Evolutionary conservation across 2,113 vertebrate species (phyloP), one percentile per base, ranked within the genome.

Genomic region (Tyto alba): DNA sequence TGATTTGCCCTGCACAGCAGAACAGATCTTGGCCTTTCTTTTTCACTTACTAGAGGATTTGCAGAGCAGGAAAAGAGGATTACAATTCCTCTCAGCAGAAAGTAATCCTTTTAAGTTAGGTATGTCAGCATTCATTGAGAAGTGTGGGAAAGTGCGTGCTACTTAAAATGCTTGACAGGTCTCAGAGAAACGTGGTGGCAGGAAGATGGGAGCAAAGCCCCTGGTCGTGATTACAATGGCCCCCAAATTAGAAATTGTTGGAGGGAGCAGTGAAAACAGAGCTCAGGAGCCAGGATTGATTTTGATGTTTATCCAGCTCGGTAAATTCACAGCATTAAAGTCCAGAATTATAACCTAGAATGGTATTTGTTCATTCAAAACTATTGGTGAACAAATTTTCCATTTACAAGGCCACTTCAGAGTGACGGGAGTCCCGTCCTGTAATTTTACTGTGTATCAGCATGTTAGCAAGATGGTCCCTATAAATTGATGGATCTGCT

Each of bases 61-160:
- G 69, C 76, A 95, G 92, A 97, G 74, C 87, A 97, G 92, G 96
- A 97, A 97, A 96, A 95, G 96, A 93, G 94, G 96, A 97, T 97
- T 97, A 97, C 73, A 92, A 57, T 89, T 86, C 85, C 75, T 94
- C 88, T 79, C 94, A 94, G 92, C 53, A 76, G 84, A 95, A 96
- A 92, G 95, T 95, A 97, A 93, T 92, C 94, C 83, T 86, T 94
- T 96, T 97, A 96, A 90, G 91, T 85, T 97, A 96, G 95, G 92
- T 97, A 93, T 94, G 97, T 97, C 97, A 93, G 85, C 78, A 87
- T 97, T 97, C 97, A 94, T 94, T 93, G 91, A 96, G 86, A 92
- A 93, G 89, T 93, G 45, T 88, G 94, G 95, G 95, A 96, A 97
- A 95, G 48, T 86, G 90, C 40, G 9, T 90, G 78, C 86, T 95